Evolutionary conservation across 2,888 invertebrate species (phyloP), one percentile per base, ranked within the genome.

Genomic region (Drosophila demipolita): DNA sequence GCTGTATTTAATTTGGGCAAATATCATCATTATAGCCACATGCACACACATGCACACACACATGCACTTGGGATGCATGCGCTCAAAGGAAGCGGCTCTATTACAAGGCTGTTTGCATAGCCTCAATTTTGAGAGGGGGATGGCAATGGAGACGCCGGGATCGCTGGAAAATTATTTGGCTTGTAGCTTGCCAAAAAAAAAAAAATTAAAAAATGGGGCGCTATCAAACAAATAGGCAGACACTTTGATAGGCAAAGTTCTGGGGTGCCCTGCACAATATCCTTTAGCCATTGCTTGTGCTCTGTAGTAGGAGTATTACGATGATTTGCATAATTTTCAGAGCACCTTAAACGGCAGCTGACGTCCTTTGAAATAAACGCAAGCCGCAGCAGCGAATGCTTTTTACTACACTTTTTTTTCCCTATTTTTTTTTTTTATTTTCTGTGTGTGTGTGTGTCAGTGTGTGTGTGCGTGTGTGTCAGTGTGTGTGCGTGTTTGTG

Each of bases 271-370:
- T 78, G 77, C 77, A 69, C 66, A 83, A 81, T 84, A 83, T 90
- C 84, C 84, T 80, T 91, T 78, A 76, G 78, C 73, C 69, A 85
- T 78, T 75, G 78, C 73, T 57, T 75, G 73, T 69, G 72, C 70
- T 75, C 72, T 73, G 76, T 82, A 58, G 81, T 84, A 84, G 81
- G 89, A 84, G 90, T 85, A 91, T 91, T 91, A 88, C 89, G 90
- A 91, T 91, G 85, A 90, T 90, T 90, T 91, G 91, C 90, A 91
- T 91, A 91, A 91, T 91, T 91, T 90, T 38, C 77, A 80, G 83
- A 87, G 87, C 90, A 89, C 88, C 84, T 90, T 73, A 77, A 72
- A 71, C 69, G 75, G 75, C 89, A 82, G 59, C 67, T 67, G 36
- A 36, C 49, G 61, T 52, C 66, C 49, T 63, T 35, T 54, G 53